These are phyloP conservation scores for Amphipoea oculea DNA, from an alignment of 2,888 invertebrate genomes.

Conservation along the genomic window DNA sequence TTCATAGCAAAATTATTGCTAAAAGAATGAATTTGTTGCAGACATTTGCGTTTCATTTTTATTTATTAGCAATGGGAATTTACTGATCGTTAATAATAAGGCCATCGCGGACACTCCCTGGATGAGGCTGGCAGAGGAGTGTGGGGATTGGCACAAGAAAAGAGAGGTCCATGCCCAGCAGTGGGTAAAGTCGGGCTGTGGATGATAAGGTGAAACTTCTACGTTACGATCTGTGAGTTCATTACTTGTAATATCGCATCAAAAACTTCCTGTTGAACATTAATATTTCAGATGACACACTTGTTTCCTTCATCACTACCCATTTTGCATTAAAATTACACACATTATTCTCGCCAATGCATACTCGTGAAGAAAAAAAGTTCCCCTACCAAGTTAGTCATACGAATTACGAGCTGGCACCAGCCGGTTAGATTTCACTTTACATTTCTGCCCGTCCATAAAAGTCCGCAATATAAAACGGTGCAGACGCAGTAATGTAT, in stretches of 20 bases:
- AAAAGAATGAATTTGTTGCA: not conserved
- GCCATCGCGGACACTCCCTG: no score
- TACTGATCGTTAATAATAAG: not conserved
- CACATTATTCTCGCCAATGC: slow-evolving; percentile 42
- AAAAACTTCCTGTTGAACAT: not conserved
- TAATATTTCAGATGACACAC: not conserved
- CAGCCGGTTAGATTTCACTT: slow-evolving; percentile 67
- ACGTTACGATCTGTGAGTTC: not conserved
- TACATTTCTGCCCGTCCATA: slow-evolving; percentile 69
- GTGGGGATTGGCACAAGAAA: no score
- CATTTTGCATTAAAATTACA: slow-evolving; percentile 29
- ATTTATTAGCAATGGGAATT: not conserved
- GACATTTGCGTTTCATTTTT: slow-evolving; percentile 3
- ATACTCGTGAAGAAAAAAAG: slow-evolving; percentile 47
- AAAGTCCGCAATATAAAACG: slow-evolving; percentile 70
- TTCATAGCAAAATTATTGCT: not conserved
- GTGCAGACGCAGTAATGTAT: slow-evolving; percentile 75
- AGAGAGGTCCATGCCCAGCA: no score
- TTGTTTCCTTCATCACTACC: not conserved
- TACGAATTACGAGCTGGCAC: slow-evolving; percentile 65
- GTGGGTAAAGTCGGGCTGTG: no score
- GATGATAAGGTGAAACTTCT: not conserved
- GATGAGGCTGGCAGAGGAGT: no score
- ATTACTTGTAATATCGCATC: slow-evolving; percentile 8
- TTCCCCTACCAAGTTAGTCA: slow-evolving; percentile 47